These are phyloP conservation scores for Hyperoplus immaculatus DNA, from an alignment of 2,797 vertebrate genomes.

Conservation along the genomic window DNA sequence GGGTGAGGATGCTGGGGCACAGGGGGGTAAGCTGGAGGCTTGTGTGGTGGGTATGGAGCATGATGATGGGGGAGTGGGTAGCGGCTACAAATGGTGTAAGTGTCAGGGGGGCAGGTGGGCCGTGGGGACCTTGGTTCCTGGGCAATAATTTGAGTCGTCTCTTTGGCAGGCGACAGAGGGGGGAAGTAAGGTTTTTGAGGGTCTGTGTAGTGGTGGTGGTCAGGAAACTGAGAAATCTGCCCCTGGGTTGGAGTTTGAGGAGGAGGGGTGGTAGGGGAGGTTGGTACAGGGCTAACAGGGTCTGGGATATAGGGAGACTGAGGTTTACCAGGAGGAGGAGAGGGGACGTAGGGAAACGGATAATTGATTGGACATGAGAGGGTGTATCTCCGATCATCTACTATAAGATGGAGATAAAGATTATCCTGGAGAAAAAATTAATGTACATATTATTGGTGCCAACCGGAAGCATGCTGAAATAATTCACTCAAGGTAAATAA, in stretches of 20 bases:
- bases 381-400: constrained; percentile 53
- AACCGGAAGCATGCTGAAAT: background rate
- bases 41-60: constrained; percentile 4
- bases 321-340: constrained; percentile 24
- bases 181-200: constrained; percentile 16
- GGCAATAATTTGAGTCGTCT: background rate
- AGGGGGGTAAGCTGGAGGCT: constrained; percentile 1
- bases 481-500: background rate
- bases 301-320: constrained; percentile 33
- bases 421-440: constrained; percentile 57
- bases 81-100: constrained; percentile 34
- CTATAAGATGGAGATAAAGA: constrained; percentile 43
- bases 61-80: constrained; percentile 33
- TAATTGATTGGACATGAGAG: constrained; percentile 70
- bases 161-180: background rate
- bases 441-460: background rate
- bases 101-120: constrained; percentile 37
- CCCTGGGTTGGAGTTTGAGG: constrained; percentile 32
- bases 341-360: constrained; percentile 20
- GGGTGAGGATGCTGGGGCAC: constrained; percentile 28
- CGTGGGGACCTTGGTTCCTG: constrained; percentile 7
- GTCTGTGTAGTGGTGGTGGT: constrained; percentile 19
- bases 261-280: constrained; percentile 11
- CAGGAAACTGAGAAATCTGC: constrained; percentile 28
- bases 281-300: constrained; percentile 11